These are phyloP conservation scores for Zophobas atratus DNA, from an alignment of 1,140 invertebrate species.

Conservation along the genomic window DNA sequence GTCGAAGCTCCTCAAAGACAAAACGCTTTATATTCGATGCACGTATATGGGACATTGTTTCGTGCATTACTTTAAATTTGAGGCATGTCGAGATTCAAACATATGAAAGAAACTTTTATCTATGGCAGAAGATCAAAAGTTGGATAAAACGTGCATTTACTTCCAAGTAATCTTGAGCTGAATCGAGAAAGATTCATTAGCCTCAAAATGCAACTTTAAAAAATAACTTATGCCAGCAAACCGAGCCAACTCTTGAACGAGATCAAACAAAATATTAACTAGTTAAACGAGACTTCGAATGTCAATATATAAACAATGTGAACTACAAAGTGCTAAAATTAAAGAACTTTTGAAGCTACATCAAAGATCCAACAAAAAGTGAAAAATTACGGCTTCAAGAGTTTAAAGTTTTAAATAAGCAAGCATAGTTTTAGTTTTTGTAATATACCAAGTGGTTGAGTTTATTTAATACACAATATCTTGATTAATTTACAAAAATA, in stretches of 20 bases:
- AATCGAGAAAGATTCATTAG: slow-evolving; percentile 20
- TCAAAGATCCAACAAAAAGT: too few species aligned
- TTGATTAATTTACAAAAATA: neutral
- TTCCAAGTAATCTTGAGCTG: slow-evolving; percentile 14
- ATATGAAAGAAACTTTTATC: slow-evolving; percentile 41
- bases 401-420: too few species aligned
- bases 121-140: slow-evolving; percentile 29
- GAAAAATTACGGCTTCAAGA: too few species aligned
- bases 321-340: too few species aligned
- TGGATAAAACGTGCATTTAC: slow-evolving; percentile 30
- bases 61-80: slow-evolving; percentile 40
- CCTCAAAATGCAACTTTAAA: slow-evolving; percentile 3
- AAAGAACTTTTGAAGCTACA: too few species aligned
- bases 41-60: slow-evolving; percentile 39
- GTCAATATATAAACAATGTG: too few species aligned
- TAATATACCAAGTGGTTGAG: too few species aligned
- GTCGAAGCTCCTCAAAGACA: slow-evolving; percentile 6
- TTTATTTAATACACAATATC: too few species aligned
- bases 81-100: slow-evolving; percentile 32
- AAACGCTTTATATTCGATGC: slow-evolving; percentile 13
- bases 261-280: neutral
- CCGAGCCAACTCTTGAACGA: neutral
- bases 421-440: too few species aligned
- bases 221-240: neutral
- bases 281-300: too few species aligned